A percentile compares a stretch with the other conserved stretches of the same genome.
phyloP scores from a whole-genome alignment of 2,888 invertebrate species.

The Tribolium freemani region DNA sequence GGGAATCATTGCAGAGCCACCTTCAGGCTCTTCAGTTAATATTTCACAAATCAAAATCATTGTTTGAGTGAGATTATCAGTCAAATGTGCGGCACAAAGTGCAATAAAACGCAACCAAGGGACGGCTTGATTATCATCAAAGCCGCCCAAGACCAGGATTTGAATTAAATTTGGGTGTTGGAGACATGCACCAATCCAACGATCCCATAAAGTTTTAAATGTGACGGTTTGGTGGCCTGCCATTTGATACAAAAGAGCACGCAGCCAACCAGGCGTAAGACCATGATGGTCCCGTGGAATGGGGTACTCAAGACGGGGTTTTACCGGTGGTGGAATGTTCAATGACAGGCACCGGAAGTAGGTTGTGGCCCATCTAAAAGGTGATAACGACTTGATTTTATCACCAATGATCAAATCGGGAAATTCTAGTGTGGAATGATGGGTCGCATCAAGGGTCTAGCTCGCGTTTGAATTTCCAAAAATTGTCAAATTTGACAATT shows the following conservation, averaged over 20 bases:
- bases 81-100: slow-evolving; percentile 78
- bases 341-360: slow-evolving; percentile 86
- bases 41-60: slow-evolving; percentile 87
- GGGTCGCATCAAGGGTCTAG: too few relatives aligned
- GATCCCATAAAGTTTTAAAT: slow-evolving; percentile 66
- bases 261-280: slow-evolving; percentile 84
- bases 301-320: slow-evolving; percentile 82
- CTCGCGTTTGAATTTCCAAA: too few relatives aligned
- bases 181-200: slow-evolving; percentile 79
- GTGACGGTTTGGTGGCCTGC: slow-evolving; percentile 64
- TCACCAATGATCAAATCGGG: not conserved
- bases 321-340: slow-evolving; percentile 85
- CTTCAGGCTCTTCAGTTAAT: slow-evolving; percentile 86
- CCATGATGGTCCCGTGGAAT: slow-evolving; percentile 79
- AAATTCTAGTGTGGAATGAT: too few relatives aligned
- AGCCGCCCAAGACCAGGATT: slow-evolving; percentile 80
- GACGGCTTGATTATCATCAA: slow-evolving; percentile 74
- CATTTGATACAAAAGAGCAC: slow-evolving; percentile 84
- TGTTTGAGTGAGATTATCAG: slow-evolving; percentile 81
- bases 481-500: too few relatives aligned
- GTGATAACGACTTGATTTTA: not conserved
- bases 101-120: slow-evolving; percentile 83
- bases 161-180: slow-evolving; percentile 76
- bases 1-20: slow-evolving; percentile 83
- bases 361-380: slow-evolving; percentile 81